Evolutionary conservation across 2,113 vertebrate species (phyloP), one percentile per base, ranked within the genome.

Genomic region (Cariama cristata): DNA sequence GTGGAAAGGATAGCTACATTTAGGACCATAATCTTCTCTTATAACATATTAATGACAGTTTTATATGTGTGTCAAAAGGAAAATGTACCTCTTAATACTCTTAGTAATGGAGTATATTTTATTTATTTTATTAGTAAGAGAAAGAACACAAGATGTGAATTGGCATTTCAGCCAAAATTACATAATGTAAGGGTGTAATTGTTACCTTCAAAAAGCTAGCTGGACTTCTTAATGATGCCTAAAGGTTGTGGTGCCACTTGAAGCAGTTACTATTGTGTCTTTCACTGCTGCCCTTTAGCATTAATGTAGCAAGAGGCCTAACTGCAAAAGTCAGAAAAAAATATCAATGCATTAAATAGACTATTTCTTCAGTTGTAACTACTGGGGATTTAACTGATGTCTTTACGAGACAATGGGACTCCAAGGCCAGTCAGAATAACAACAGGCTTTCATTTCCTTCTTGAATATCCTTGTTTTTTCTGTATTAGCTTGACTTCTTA

Each of bases 1-100:
- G 71, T 32, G 66, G 71, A 91, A 97, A 93, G 44, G 84, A 93
- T 91, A 83, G 91, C 86, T 91, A 82, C 87, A 76, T 88, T 96
- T 96, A 95, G 76, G 66, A 81, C 66, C 82, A 76, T 96, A 95
- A 96, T 96, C 74, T 94, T 94, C 91, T 71, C 62, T 87, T 81
- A 90, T 64, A 95, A 87, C 81, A 59, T 92, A 93, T 91, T 96
- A 97, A 96, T 96, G 91, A 69, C n/a, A 85, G 69, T 91, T 96
- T 93, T 96, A 96, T 85, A 53, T 94, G 81, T 89, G 62, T 93
- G 86, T 96, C 94, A 96, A 82, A 91, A 87, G 52, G 84, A 87
- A 84, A 96, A 91, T 73, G 69, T 97, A 66, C 77, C 62, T 94
- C 80, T 93, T 93, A 96, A 85, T 97, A 79, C 60, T 44, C 69